Evolutionary conservation across 2,113 vertebrate genomes (phyloP).

Genomic region (Phoxinus phoxinus): DNA sequence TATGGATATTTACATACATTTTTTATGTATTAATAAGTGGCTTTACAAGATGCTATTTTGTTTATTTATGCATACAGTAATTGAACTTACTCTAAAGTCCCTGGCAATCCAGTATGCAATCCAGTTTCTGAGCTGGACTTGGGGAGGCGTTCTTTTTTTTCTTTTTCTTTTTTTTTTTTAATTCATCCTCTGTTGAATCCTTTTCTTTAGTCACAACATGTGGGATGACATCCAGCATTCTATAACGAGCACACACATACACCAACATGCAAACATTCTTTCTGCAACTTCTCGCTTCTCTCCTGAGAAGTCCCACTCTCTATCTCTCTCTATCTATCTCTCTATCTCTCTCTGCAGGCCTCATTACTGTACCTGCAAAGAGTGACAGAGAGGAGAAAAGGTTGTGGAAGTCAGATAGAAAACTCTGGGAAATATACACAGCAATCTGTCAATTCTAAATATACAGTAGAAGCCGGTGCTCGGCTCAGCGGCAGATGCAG

Average conservation of each 20-base stretch:
- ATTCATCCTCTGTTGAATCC: not conserved
- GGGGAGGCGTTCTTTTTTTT: not conserved
- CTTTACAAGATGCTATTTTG: not conserved
- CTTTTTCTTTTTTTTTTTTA: not conserved
- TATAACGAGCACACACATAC: slow-evolving; percentile 18
- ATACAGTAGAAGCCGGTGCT: slow-evolving; percentile 39
- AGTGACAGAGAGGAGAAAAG: slow-evolving; percentile 48
- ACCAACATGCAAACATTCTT: not conserved
- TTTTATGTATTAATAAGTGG: not conserved
- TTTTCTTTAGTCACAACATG: slow-evolving; percentile 14
- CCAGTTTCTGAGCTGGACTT: not conserved
- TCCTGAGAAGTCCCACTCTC: slow-evolving; percentile 40
- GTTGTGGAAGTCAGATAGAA: slow-evolving; percentile 47
- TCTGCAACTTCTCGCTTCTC: slow-evolving; percentile 14
- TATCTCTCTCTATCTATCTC: slow-evolving; percentile 6
- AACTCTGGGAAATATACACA: slow-evolving; percentile 34
- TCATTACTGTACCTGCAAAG: slow-evolving; percentile 53
- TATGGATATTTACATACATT: not conserved
- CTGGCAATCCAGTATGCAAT: not conserved
- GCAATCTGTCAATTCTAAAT: slow-evolving; percentile 55
- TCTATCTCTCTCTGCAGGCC: slow-evolving; percentile 55
- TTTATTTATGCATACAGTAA: no score
- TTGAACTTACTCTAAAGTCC: not conserved
- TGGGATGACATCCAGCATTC: slow-evolving; percentile 8
- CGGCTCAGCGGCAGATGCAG: slow-evolving; percentile 6